phyloP scores from a whole-genome alignment of 1,140 invertebrate genomes.

The Telenomus remus region DNA sequence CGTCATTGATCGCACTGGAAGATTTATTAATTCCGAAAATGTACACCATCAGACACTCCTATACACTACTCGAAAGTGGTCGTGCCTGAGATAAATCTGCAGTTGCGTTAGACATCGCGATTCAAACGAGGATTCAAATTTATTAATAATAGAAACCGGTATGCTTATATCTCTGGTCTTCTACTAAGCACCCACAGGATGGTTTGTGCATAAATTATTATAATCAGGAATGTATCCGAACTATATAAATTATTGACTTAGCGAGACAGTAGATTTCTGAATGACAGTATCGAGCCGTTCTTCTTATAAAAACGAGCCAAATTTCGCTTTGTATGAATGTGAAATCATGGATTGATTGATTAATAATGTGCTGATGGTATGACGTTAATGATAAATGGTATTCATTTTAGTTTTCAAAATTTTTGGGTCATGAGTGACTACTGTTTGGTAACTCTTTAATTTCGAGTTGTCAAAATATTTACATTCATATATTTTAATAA shows the following conservation, averaged over 20 bases:
- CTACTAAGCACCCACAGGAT: slow-evolving; percentile 57
- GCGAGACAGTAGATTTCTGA: slow-evolving; percentile 39
- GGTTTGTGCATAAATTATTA: slow-evolving; percentile 60
- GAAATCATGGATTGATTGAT: slow-evolving; percentile 39
- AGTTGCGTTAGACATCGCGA: slow-evolving; percentile 59
- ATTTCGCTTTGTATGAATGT: slow-evolving; percentile 30
- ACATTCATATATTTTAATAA: slow-evolving; percentile 51
- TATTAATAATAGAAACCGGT: slow-evolving; percentile 63
- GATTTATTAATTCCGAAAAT: slow-evolving; percentile 59
- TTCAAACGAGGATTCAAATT: slow-evolving; percentile 43
- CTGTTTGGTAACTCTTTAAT: too few species aligned
- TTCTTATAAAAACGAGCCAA: slow-evolving; percentile 10
- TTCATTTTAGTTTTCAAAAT: too few species aligned
- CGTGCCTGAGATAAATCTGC: slow-evolving; percentile 61
- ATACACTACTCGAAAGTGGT: slow-evolving; percentile 49
- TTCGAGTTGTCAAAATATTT: slow-evolving; percentile 13
- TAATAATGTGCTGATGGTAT: slow-evolving; percentile 46
- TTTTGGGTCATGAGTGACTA: too few species aligned
- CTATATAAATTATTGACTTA: slow-evolving; percentile 61
- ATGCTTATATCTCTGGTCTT: slow-evolving; percentile 56
- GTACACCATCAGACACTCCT: slow-evolving; percentile 53
- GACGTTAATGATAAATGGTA: slow-evolving; percentile 39
- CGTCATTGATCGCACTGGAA: slow-evolving; percentile 53
- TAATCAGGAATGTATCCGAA: slow-evolving; percentile 62
- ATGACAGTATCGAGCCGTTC: slow-evolving; percentile 49